phyloP scores from a whole-genome alignment of 2,797 vertebrate genomes.

The Lithobates sylvaticus region DNA sequence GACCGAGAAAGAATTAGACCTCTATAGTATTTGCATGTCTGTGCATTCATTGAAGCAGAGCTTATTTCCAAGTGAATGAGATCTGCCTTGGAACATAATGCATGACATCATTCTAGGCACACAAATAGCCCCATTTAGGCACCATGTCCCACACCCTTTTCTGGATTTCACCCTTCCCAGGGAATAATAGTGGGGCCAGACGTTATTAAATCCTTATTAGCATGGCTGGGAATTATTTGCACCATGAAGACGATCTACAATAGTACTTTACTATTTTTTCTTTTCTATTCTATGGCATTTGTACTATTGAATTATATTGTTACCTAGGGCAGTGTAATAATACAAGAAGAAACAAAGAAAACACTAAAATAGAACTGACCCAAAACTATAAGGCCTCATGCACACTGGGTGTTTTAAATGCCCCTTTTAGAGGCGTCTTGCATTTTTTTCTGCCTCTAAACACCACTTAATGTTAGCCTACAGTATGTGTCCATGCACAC shows the following conservation, averaged over 20 bases:
- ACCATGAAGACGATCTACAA: not conserved
- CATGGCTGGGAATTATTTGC: not conserved
- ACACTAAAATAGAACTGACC: not conserved
- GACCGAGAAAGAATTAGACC: constrained; percentile 26
- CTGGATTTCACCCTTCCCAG: constrained; percentile 17
- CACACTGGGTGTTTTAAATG: too few relatives aligned
- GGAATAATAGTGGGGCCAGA: not conserved
- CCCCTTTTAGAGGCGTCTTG: too few relatives aligned
- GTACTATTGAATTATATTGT: too few relatives aligned
- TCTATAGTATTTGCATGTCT: constrained; percentile 57
- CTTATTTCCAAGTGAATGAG: constrained; percentile 62
- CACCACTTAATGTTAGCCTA: too few relatives aligned
- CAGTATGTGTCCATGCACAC: too few relatives aligned
- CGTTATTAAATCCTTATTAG: constrained; percentile 24
- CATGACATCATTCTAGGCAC: constrained; percentile 51
- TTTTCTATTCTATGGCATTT: too few relatives aligned
- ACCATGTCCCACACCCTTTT: constrained; percentile 2
- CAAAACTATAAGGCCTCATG: too few relatives aligned
- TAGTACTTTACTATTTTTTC: too few relatives aligned
- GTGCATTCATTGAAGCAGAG: constrained; percentile 43
- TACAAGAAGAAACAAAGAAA: not conserved
- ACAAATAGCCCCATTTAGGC: constrained; percentile 51
- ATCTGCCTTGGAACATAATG: constrained; percentile 42
- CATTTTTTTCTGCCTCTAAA: too few relatives aligned
- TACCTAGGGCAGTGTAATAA: not conserved